Base-by-base conservation (phyloP, 2,113 vertebrate species). In the Leuciscus idus region DNA sequence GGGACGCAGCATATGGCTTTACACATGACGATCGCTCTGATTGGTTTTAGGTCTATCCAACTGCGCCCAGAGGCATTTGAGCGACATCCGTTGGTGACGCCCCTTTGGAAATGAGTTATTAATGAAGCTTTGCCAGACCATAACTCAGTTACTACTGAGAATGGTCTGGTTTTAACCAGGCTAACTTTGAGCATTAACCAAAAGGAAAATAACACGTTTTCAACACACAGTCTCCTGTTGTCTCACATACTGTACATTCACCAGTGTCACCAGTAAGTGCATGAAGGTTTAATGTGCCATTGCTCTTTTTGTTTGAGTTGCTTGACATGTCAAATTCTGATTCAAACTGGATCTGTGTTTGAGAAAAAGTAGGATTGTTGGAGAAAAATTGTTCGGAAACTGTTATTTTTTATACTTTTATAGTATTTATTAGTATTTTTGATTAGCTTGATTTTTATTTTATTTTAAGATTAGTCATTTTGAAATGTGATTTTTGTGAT, bases 261-360 rank as follows among this genome's bases (percentile, higher is more conserved):
- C 98, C 93, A 97, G 96, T 0, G 96, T 98, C 90, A 96, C 97
- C 90, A 97, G 97, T 98, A 93, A 97, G 97, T 96, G 87, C 48
- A 62, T 52, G 19, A 19, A 2, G 15, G 21, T 68, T 33, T 66
- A 19, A 66, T 66, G 30, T 28, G 28, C 30, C 66, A 2, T 70
- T 70, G 30, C 66, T 70, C 36, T 72, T 6, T 52, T 52, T 19
- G 11, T 19, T 39, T 39, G 23, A 28, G 11, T 17, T 68, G 7
- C 26, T 26, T n/a, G 66, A 36, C 30, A 19, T 68, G 30, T 36
- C 30, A 36, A 10, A 70, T 21, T 70, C 7, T 30, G 43, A 0
- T 0, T 10, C 43, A 43, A 70, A 3, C 17, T 10, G 66, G 66
- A 70, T 17, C 66, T 36, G 17, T 70, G 66, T 21, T 70, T 36